Evolutionary conservation across 2,797 vertebrate species (phyloP).

Genomic region (Philypnodon macrostomus): DNA sequence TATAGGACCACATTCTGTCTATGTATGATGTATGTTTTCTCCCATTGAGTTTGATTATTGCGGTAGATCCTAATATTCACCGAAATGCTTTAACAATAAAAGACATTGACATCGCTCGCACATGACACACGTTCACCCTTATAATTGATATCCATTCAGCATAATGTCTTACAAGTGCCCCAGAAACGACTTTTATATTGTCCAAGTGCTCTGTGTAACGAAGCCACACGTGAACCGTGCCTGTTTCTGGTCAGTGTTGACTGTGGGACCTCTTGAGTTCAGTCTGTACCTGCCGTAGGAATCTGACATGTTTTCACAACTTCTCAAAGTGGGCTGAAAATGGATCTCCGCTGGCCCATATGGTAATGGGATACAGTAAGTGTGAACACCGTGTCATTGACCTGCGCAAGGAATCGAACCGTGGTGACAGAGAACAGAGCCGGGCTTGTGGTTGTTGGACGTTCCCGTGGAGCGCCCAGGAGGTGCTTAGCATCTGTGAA

Average conservation of each 20-base stretch:
- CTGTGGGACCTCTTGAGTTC: conserved; percentile 3
- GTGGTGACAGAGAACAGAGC: conserved; percentile 23
- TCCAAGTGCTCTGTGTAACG: conserved; percentile 9
- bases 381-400: conserved; percentile 45
- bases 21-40: no score
- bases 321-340: conserved; percentile 29
- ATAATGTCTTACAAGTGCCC: conserved; percentile 4
- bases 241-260: conserved; percentile 6
- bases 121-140: neutral
- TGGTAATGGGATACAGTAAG: conserved; percentile 39
- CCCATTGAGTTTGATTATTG: no score
- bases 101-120: neutral
- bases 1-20: no score
- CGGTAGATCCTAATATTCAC: no score
- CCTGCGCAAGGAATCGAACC: conserved; percentile 19
- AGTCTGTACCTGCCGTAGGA: conserved; percentile 13
- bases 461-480: conserved; percentile 15
- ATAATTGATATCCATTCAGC: conserved; percentile 7
- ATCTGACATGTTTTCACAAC: conserved; percentile 31
- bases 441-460: conserved; percentile 6
- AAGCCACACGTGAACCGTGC: conserved; percentile 21
- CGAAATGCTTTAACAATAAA: no score
- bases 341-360: conserved; percentile 24
- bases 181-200: neutral
- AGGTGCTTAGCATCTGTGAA: conserved; percentile 18